Evolutionary conservation across 2,113 vertebrate species (phyloP).

Genomic region (Phrynosoma blainvillii): DNA sequence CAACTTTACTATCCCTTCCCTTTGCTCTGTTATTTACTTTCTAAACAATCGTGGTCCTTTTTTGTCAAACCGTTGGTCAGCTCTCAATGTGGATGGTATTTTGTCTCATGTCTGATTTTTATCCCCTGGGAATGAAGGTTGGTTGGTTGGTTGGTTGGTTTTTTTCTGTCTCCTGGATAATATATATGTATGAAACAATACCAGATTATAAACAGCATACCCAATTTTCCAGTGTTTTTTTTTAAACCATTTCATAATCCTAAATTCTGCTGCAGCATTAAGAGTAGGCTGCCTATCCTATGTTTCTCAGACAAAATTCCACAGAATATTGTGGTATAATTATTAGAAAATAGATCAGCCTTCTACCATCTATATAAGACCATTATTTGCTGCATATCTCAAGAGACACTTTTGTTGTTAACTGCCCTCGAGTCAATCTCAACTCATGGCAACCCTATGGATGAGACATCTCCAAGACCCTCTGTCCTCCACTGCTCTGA

Average conservation of each 20-base stretch:
- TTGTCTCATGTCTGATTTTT: background rate
- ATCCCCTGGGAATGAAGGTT: background rate
- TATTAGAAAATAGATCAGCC: no score
- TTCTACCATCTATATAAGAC: no score
- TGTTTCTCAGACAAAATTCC: background rate
- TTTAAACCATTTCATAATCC: background rate
- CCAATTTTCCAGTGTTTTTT: background rate
- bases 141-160: background rate
- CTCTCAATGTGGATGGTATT: background rate
- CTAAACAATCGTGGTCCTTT: background rate
- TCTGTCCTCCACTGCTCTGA: no score
- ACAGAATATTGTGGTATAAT: no score
- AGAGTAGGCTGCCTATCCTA: background rate
- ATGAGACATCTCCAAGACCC: no score
- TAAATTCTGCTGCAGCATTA: background rate
- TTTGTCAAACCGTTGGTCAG: background rate
- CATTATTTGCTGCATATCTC: no score
- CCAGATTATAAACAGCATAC: background rate
- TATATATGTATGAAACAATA: background rate
- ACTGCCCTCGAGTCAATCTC: no score
- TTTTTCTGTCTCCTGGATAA: background rate
- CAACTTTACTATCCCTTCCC: no score
- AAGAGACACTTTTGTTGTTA: no score
- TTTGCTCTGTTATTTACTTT: background rate
- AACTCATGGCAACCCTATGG: no score